Percentiles rank a stretch among this genome's conserved stretches.
phyloP scores from a whole-genome alignment of 2,888 invertebrate genomes.

The Drosophila neotestacea region DNA sequence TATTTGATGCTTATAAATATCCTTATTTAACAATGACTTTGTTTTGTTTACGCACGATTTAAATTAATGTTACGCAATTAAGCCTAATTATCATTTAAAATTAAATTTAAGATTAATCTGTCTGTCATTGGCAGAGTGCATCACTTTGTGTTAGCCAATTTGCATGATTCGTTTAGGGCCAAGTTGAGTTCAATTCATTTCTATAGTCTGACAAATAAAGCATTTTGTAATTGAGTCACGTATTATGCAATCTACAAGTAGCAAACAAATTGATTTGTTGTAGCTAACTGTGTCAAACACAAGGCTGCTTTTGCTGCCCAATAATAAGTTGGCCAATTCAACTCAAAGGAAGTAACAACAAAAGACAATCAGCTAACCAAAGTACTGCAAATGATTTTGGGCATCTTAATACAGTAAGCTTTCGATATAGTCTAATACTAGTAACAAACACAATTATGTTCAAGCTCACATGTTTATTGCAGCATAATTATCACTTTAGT shows the following conservation, averaged over 20 bases:
- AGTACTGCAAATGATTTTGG: neutral
- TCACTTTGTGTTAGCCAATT: slow-evolving; percentile 19
- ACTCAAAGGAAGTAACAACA: slow-evolving; percentile 23
- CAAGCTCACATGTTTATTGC: slow-evolving; percentile 1
- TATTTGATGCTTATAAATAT: neutral
- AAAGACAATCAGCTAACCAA: neutral
- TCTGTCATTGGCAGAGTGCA: slow-evolving; percentile 15
- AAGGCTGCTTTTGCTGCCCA: slow-evolving; percentile 5
- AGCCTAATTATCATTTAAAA: slow-evolving; percentile 14
- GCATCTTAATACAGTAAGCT: neutral
- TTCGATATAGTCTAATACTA: neutral
- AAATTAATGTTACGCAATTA: neutral
- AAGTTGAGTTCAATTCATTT: slow-evolving; percentile 26
- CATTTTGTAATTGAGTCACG: slow-evolving; percentile 74
- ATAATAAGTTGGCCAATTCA: slow-evolving; percentile 30
- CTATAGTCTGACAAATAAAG: slow-evolving; percentile 53
- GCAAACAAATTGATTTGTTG: slow-evolving; percentile 79
- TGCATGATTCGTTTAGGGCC: slow-evolving; percentile 4
- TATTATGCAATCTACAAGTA: slow-evolving; percentile 67
- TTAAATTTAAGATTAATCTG: slow-evolving; percentile 8
- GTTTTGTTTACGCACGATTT: slow-evolving; percentile 3
- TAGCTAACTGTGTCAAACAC: slow-evolving; percentile 39
- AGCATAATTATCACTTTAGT: slow-evolving; percentile 11
- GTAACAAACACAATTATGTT: slow-evolving; percentile 5
- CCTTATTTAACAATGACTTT: neutral